These are phyloP conservation scores for Drosophila phalerata DNA, from an alignment of 2,888 invertebrate genomes.

Conservation along the genomic window DNA sequence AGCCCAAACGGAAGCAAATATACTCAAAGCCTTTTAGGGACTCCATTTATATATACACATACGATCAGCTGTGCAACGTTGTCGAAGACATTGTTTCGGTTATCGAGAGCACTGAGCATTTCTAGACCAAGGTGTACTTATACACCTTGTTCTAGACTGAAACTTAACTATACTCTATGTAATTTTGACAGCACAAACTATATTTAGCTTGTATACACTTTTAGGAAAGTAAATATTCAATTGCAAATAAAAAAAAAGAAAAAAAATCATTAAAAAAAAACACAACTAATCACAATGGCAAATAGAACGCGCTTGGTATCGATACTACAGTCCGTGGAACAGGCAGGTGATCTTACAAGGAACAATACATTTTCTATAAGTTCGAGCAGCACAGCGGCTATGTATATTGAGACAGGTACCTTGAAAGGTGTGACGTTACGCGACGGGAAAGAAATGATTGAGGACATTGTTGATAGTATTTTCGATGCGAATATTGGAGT, in stretches of 20 bases:
- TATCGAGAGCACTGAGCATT: conserved; percentile 69
- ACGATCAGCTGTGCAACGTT: conserved; percentile 67
- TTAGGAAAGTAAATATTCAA: background rate
- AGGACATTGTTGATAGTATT: conserved; percentile 38
- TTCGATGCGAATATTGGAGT: conserved; percentile 22
- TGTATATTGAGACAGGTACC: background rate
- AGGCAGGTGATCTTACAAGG: background rate
- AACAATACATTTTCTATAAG: conserved; percentile 19
- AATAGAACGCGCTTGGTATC: conserved; percentile 8
- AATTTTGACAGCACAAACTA: conserved; percentile 2
- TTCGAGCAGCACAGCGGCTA: conserved; percentile 17
- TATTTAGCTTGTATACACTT: background rate
- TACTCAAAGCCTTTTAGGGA: conserved; percentile 61
- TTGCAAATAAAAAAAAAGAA: background rate
- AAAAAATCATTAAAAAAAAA: too few species aligned
- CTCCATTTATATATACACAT: conserved; percentile 70
- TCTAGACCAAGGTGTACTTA: too few species aligned
- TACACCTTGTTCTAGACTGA: conserved; percentile 41
- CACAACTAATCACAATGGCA: background rate
- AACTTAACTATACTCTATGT: background rate
- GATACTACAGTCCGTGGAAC: conserved; percentile 3
- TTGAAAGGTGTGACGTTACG: conserved; percentile 15
- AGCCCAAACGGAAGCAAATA: background rate
- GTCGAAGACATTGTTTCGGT: conserved; percentile 76
- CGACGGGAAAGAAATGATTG: conserved; percentile 36